Conservation (phyloP, 2,888 invertebrate species). For the Drosophila borborema region DNA sequence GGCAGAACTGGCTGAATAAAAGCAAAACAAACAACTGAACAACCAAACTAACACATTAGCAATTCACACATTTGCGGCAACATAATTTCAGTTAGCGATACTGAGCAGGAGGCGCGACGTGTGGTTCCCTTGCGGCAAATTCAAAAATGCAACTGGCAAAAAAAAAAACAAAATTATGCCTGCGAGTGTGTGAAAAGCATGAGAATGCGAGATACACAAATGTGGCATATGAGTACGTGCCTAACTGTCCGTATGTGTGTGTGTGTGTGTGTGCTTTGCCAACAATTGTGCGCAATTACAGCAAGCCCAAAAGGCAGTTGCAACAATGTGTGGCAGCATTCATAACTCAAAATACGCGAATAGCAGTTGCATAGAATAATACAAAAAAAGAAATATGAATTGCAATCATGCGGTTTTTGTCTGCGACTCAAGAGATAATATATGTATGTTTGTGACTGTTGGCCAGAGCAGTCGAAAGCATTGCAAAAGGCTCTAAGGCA, state of each 20-base stretch:
- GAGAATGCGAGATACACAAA: slow-evolving; percentile 34
- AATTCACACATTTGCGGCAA: slow-evolving; percentile 75
- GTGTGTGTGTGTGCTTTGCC: slow-evolving; percentile 20
- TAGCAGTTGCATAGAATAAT: background rate
- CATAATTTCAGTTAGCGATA: slow-evolving; percentile 66
- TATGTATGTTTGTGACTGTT: slow-evolving; percentile 14
- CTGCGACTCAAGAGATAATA: slow-evolving; percentile 22
- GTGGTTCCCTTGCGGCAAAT: slow-evolving; percentile 33
- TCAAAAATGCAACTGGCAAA: slow-evolving; percentile 57
- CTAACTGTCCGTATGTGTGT: background rate
- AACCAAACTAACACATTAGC: slow-evolving; percentile 62
- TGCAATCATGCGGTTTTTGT: slow-evolving; percentile 44
- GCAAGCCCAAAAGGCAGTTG: slow-evolving; percentile 48
- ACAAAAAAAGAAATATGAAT: slow-evolving; percentile 13
- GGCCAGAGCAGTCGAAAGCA: slow-evolving; percentile 1
- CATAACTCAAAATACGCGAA: slow-evolving; percentile 63
- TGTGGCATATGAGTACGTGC: slow-evolving; percentile 44
- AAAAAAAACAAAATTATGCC: slow-evolving; percentile 2
- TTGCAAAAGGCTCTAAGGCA: slow-evolving; percentile 4
- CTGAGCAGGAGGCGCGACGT: background rate
- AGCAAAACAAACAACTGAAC: background rate
- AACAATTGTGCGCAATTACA: slow-evolving; percentile 67
- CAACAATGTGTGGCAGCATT: slow-evolving; percentile 70
- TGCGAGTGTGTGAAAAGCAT: slow-evolving; percentile 36
- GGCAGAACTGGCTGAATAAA: slow-evolving; percentile 62